These are phyloP conservation scores for Alosa sapidissima DNA, from an alignment of 2,797 vertebrate species.

Conservation along the genomic window DNA sequence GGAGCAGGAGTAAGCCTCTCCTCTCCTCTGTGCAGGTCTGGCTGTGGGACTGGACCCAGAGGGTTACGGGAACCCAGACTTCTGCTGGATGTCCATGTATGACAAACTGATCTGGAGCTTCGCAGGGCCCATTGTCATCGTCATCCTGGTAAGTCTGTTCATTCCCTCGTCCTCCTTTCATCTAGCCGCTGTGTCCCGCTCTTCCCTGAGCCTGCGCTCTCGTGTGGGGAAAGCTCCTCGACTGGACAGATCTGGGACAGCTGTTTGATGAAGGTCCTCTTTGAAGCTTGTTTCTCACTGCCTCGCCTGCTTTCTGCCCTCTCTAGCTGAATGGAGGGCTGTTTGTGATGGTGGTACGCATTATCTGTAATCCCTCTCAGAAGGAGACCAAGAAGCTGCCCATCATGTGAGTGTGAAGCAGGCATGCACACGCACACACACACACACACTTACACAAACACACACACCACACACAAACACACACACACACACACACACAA, in stretches of 20 bases:
- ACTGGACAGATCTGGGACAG: not conserved
- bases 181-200: not conserved
- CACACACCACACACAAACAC: not conserved
- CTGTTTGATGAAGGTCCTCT: not conserved
- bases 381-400: constrained; percentile 95
- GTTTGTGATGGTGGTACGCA: constrained; percentile 91
- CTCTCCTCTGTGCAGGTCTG: constrained; percentile 75
- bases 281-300: constrained; percentile 23
- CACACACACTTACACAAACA: constrained; percentile 17
- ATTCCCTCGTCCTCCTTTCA: constrained; percentile 41
- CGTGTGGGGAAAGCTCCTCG: not conserved
- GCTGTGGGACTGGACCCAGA: constrained; percentile 95
- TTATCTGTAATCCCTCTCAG: constrained; percentile 89
- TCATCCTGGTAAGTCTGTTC: constrained; percentile 82
- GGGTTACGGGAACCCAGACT: constrained; percentile 96
- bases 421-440: not conserved
- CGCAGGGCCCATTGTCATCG: constrained; percentile 91
- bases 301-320: not conserved
- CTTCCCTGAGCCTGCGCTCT: not conserved
- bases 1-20: not conserved
- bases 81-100: constrained; percentile 98
- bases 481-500: not conserved
- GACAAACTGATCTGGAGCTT: constrained; percentile 99
- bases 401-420: constrained; percentile 83
- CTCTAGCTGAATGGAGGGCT: constrained; percentile 91